Base-by-base conservation (phyloP, 2,113 vertebrate species). In the Calidris pygmaea region DNA sequence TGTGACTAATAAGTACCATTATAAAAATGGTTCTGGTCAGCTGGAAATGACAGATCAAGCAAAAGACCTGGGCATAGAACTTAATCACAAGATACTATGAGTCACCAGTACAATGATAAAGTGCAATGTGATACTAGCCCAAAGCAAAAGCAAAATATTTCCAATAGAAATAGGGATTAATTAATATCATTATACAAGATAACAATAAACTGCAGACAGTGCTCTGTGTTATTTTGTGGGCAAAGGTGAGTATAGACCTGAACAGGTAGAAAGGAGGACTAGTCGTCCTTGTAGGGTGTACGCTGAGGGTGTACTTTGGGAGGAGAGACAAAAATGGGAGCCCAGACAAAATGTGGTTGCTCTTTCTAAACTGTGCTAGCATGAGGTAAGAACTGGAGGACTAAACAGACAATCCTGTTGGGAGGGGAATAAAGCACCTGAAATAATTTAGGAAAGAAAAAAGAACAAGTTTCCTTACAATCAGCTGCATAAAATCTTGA, bases 61-160 rank as follows among this genome's bases (percentile, higher is more conserved):
- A 89, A 85, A 95, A 93, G 91, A 96, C 91, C 91, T 79, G 81
- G 91, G 27, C 71, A 32, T 32, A 73, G 62, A 93, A 89, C 26
- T 82, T 83, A 82, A 96, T 89, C 93, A 97, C 74, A 93, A 94
- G 85, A 96, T 65, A 75, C 19, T 30, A 6, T 95, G 94, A 96
- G 52, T 96, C 95, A 91, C 48, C 34, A 73, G 50, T n/a, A 34
- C 9, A 14, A 89, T 70, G 89, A 95, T 92, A 92, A 95, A 96
- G 62, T 23, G 50, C 13, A 91, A 59, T 16, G 48, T 27, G 52
- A 92, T 89, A 78, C 47, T 71, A 89, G 60, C 32, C 60, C 18
- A 6, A 0, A 22, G 71, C 21, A 90, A 87, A 91, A 87, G 60
- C 27, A 72, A 95, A 91, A 35, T 77, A 60, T 78, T 89, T 89